A percentile compares a stretch with the other conserved stretches of the same genome.
Evolutionary conservation across 2,888 invertebrate genomes (phyloP).

Genomic region (Brachynemurus nebulosus): DNA sequence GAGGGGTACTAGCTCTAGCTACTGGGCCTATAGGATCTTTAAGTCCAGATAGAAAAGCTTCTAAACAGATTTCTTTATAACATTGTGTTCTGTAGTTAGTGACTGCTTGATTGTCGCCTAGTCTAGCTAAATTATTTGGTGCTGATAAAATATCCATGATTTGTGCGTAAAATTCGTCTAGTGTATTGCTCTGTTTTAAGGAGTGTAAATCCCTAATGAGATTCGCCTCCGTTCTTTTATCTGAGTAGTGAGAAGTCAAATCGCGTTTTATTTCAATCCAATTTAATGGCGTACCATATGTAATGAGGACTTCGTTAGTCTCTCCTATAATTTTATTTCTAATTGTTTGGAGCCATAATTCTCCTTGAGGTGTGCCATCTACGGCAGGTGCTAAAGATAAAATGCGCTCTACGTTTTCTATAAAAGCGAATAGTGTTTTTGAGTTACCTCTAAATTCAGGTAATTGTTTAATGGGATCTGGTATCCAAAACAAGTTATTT

Average conservation of each 20-base stretch:
- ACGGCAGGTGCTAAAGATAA: background rate
- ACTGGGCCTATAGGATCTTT: constrained; percentile 18
- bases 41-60: too few relatives aligned
- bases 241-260: constrained; percentile 14
- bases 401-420: background rate
- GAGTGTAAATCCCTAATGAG: too few relatives aligned
- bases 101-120: constrained; percentile 16
- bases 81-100: constrained; percentile 14
- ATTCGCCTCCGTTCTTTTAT: constrained; percentile 16
- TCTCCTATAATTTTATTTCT: constrained; percentile 15
- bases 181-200: constrained; percentile 12
- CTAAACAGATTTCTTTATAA: constrained; percentile 18
- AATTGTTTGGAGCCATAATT: background rate
- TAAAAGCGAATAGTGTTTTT: background rate
- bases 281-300: constrained; percentile 14
- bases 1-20: constrained; percentile 17
- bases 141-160: too few relatives aligned
- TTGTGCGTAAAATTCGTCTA: constrained; percentile 17
- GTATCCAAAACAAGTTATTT: too few relatives aligned
- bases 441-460: too few relatives aligned
- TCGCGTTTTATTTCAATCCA: constrained; percentile 15
- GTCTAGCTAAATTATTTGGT: too few relatives aligned
- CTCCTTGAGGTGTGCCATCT: background rate
- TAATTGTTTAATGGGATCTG: too few relatives aligned
- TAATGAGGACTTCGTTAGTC: constrained; percentile 16